These are phyloP conservation scores for Balanococcus diminutus DNA, from an alignment of 2,888 invertebrate species.

Conservation along the genomic window DNA sequence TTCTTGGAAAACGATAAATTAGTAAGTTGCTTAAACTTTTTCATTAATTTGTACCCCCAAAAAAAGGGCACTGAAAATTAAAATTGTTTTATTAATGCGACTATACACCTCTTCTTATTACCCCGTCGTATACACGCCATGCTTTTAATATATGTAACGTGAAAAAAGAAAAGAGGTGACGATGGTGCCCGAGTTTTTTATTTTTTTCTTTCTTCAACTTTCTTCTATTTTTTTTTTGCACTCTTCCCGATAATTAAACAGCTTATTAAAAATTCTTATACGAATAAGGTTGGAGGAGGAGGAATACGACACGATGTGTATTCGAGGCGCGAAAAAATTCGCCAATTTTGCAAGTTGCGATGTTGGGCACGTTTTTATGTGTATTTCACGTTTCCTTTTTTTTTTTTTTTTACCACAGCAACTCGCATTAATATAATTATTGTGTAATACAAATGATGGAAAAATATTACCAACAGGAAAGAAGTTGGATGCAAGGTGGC, in stretches of 20 bases:
- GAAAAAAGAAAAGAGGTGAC: background rate
- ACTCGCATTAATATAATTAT: slow-evolving; percentile 1
- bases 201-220: background rate
- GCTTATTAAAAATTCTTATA: slow-evolving; percentile 11
- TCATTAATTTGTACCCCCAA: slow-evolving; percentile 26
- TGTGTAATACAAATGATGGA: background rate
- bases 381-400: background rate
- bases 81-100: slow-evolving; percentile 37
- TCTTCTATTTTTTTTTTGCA: no score
- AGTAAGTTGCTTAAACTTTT: slow-evolving; percentile 48
- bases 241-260: background rate
- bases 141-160: background rate
- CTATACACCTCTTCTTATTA: background rate
- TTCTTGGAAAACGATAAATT: slow-evolving; percentile 51
- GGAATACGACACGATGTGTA: background rate
- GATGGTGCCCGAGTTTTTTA: background rate
- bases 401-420: background rate
- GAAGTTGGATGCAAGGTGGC: background rate
- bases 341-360: background rate
- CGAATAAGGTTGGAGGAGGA: background rate
- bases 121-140: background rate
- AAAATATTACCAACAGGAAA: background rate
- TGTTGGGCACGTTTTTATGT: background rate
- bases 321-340: background rate
- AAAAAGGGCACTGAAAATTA: background rate